These are phyloP conservation scores for Rhopalosiphum maidis DNA, from an alignment of 1,140 invertebrate genomes.

Conservation along the genomic window DNA sequence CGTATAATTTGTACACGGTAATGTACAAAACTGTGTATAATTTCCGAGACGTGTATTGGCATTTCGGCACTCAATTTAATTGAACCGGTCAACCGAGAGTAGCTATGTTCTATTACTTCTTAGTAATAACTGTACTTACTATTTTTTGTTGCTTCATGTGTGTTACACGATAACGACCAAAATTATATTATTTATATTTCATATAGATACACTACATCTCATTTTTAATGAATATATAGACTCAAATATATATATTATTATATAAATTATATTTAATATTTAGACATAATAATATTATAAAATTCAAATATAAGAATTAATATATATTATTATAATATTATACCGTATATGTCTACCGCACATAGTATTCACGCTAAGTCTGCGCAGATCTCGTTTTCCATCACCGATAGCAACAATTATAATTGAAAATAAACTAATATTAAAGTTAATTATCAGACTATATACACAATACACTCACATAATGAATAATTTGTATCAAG, in stretches of 20 bases:
- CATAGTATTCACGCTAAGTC: not conserved
- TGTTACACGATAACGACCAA: not conserved
- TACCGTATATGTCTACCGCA: not conserved
- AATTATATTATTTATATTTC: conserved; percentile 1
- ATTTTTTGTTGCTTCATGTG: not conserved
- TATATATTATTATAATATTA: no score
- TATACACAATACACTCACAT: no score
- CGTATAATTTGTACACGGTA: conserved; percentile 21
- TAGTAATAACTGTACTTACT: conserved; percentile 13
- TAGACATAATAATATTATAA: not conserved
- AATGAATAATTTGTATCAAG: not conserved
- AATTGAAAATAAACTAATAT: not conserved
- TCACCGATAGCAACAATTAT: not conserved
- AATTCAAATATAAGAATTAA: not conserved
- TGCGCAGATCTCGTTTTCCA: not conserved
- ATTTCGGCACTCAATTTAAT: conserved; percentile 38
- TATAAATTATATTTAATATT: not conserved
- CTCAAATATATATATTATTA: not conserved
- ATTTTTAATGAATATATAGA: not conserved
- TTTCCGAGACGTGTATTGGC: conserved; percentile 36
- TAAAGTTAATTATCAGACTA: not conserved
- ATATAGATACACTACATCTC: not conserved
- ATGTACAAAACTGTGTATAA: conserved; percentile 38
- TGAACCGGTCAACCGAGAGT: conserved; percentile 37
- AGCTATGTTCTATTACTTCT: conserved; percentile 11